Conservation (phyloP, 2,113 vertebrate genomes). For the Marcusenius ussheri region DNA sequence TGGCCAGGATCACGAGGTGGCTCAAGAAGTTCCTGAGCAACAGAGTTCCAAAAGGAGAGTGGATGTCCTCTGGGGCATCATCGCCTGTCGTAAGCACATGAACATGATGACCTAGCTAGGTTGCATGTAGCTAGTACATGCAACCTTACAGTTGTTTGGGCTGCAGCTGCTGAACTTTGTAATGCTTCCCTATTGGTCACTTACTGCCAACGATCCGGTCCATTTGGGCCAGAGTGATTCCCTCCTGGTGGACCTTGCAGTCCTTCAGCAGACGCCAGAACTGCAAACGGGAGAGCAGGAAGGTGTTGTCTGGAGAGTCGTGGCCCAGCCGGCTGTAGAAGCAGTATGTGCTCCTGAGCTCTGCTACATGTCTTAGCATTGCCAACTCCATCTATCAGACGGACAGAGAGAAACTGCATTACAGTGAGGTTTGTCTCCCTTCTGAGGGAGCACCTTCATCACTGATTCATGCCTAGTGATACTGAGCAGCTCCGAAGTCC, state of each 20-base stretch:
- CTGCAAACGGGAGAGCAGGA: slow-evolving; percentile 70
- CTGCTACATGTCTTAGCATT: slow-evolving; percentile 58
- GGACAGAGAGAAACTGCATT: background rate
- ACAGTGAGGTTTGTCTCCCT: background rate
- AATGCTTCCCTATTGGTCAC: background rate
- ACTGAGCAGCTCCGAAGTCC: background rate
- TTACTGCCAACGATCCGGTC: slow-evolving; percentile 64
- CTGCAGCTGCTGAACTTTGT: background rate
- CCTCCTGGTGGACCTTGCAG: slow-evolving; percentile 66
- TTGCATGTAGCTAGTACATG: no score
- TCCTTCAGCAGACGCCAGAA: slow-evolving; percentile 88
- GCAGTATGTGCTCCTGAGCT: slow-evolving; percentile 67
- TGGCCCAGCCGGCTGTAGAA: slow-evolving; percentile 79
- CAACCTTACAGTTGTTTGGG: background rate
- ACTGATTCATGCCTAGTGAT: background rate
- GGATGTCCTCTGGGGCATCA: slow-evolving; percentile 46
- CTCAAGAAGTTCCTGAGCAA: slow-evolving; percentile 69
- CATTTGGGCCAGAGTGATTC: slow-evolving; percentile 62
- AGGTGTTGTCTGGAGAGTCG: slow-evolving; percentile 57
- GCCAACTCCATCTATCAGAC: slow-evolving; percentile 66
- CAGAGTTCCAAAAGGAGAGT: slow-evolving; percentile 63
- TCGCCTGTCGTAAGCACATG: slow-evolving; percentile 43
- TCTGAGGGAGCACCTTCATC: background rate
- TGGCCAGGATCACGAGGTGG: slow-evolving; percentile 65
- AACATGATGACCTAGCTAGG: background rate